Evolutionary conservation across 2,888 invertebrate species (phyloP), one percentile per base, ranked within the genome.

Genomic region (Prosapia bicincta): DNA sequence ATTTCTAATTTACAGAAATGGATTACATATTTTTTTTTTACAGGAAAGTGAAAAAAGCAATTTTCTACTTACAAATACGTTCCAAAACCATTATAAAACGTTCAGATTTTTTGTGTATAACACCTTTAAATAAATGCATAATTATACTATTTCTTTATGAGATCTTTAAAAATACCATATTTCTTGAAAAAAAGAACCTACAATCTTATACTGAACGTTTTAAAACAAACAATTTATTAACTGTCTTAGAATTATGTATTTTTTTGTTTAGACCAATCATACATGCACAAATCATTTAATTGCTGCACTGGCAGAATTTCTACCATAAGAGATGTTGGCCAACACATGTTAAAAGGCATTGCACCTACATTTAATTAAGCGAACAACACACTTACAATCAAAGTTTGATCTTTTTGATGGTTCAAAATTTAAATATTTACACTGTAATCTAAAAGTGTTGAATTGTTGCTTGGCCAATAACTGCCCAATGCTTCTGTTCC

Each of bases 341-440:
- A 54, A 54, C 20, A 54, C 72, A 72, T 38, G 72, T 72, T 67
- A 66, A 74, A 74, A 74, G 74, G 74, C 74, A 74, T 69, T 69
- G 68, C 69, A 74, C 74, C 74, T 74, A 74, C 74, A 54, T 10
- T 5, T 54, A 54, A n/a, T 54, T 54, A 54, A 54, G 54, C 54
- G 20, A 54, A 54, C 54, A 54, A 54, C 54, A 54, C 54, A 54
- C 54, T 54, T 5, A 54, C 54, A 54, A 54, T n/a, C 54, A 54
- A 54, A 54, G 54, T 54, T 54, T 54, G 54, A 54, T 54, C 54
- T 54, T 54, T 38, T 54, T 54, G 20, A 20, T 20, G 20, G n/a
- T 54, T 54, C 54, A 54, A 54, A 54, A 20, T 20, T 54, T 54
- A 20, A 6, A 54, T 20, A 54, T 54, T 10, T 20, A 54, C 54